Base-by-base conservation (phyloP, 1,140 invertebrate genomes). In the Neodiprion fabricii region DNA sequence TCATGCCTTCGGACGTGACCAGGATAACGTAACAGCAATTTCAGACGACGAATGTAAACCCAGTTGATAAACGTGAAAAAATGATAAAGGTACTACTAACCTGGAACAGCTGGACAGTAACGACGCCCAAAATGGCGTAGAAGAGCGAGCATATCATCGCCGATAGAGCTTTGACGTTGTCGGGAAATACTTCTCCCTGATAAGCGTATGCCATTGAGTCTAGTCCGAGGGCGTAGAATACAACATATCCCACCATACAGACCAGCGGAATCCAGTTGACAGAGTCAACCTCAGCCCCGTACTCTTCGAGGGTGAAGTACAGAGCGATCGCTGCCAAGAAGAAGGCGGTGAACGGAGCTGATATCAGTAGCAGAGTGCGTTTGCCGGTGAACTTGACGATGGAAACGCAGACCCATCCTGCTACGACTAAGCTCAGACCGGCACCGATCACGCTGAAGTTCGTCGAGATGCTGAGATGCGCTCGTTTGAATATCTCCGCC, bases 341-440 rank as follows among this genome's bases (percentile, higher is more conserved):
- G 10, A 93, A 74, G 10, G 90, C 88, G 91, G 94, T 94, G 3
- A 92, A 85, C 9, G 90, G 83, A 47, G 91, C 90, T 21, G 93
- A 94, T 61, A 94, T 88, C 10, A 95, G 85, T 1, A 97, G 85
- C 7, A 96, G 89, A 12, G 92, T 91, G 73, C 94, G 91, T 76
- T 96, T 89, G 7, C 95, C 95, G 9, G 93, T 91, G 73, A 90
- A 90, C 72, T 97, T 95, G 61, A 97, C 94, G 4, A 96, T 80
- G 1, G 93, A 72, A 0, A 93, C 92, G 2, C 94, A 92, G 3
- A 90, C 78, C 7, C 92, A 87, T 0, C 94, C 94, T n/a, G 92
- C 92, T 4, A 93, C 73, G 0, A 96, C 93, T 82, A 97, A 94
- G 1, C 96, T 92, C 3, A 91, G 87, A 1, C 94, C 95, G 3